These are phyloP conservation scores for Cyclophora albipunctata DNA, from an alignment of 2,888 invertebrate genomes.

Conservation along the genomic window DNA sequence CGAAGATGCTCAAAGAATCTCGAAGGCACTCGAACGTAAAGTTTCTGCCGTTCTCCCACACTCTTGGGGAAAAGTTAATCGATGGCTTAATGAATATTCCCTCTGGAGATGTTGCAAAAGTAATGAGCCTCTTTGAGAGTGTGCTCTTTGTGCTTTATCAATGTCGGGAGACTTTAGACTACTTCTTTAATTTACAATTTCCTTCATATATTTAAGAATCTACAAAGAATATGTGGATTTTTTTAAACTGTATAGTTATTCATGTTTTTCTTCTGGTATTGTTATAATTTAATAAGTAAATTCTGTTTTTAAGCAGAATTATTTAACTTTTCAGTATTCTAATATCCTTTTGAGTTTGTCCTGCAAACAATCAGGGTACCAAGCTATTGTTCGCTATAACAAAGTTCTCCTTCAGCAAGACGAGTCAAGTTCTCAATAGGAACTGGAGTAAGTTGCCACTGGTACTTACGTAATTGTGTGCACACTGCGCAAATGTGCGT, in stretches of 20 bases:
- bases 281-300: too few relatives aligned
- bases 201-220: too few relatives aligned
- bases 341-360: too few relatives aligned
- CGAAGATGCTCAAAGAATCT: background rate
- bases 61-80: background rate
- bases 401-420: slow-evolving; percentile 11
- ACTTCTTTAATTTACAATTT: too few relatives aligned
- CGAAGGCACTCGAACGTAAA: background rate
- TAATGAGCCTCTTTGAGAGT: background rate
- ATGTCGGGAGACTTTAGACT: too few relatives aligned
- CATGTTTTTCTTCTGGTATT: too few relatives aligned
- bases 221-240: too few relatives aligned
- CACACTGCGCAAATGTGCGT: too few relatives aligned
- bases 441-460: slow-evolving; percentile 14
- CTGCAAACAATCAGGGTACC: slow-evolving; percentile 2
- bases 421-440: slow-evolving; percentile 9
- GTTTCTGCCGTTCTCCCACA: background rate
- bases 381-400: slow-evolving; percentile 10
- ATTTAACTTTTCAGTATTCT: too few relatives aligned
- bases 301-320: too few relatives aligned
- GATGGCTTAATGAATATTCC: background rate
- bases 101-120: background rate
- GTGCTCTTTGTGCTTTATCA: too few relatives aligned
- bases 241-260: too few relatives aligned
- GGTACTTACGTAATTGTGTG: slow-evolving; percentile 14